Percentiles rank a stretch among this genome's conserved stretches.
Conservation (phyloP, 2,113 vertebrate genomes). For the Perca schrenkii region DNA sequence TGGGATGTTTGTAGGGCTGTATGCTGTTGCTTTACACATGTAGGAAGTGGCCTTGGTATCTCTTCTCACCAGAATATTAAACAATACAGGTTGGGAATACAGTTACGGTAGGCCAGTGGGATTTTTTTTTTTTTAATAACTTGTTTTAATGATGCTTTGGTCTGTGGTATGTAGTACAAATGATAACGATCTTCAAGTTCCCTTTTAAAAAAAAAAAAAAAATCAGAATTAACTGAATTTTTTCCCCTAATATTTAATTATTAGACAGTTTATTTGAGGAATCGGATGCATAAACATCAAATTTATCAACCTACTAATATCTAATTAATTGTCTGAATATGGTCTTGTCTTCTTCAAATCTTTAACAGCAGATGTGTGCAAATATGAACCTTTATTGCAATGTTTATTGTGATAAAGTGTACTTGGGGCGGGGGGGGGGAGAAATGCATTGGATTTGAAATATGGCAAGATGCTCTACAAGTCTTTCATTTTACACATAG, state of each 20-base stretch:
- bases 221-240: no score
- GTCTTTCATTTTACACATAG: background rate
- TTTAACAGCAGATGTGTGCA: background rate
- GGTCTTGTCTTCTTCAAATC: background rate
- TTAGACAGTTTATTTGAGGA: background rate
- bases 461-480: background rate
- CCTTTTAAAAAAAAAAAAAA: background rate
- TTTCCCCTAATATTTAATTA: background rate
- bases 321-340: background rate
- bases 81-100: background rate
- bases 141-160: background rate
- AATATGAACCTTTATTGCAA: background rate
- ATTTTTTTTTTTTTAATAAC: background rate
- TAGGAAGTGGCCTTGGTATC: slow-evolving; percentile 30
- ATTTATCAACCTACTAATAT: background rate
- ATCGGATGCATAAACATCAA: background rate
- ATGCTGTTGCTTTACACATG: slow-evolving; percentile 39
- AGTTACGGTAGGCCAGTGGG: background rate
- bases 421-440: no score
- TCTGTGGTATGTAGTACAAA: background rate
- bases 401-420: background rate
- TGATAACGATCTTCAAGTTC: background rate
- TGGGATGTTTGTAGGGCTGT: slow-evolving; percentile 5
- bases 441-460: background rate
- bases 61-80: slow-evolving; percentile 26